Conservation (phyloP, 2,113 vertebrate genomes). For the Coryphaenoides rupestris region DNA sequence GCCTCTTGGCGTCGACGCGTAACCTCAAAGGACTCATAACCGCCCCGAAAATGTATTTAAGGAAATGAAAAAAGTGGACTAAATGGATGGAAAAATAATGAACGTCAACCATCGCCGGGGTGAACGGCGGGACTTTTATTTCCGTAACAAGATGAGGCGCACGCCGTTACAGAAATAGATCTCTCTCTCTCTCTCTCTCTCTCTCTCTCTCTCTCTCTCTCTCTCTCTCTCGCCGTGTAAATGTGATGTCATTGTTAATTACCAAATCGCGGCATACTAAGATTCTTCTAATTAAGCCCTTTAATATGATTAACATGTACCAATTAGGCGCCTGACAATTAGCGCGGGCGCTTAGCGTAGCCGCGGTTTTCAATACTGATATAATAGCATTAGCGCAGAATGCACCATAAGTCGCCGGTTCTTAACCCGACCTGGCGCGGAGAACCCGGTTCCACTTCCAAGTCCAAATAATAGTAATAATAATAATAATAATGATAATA, state of each 20-base stretch:
- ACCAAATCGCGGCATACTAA: conserved; percentile 93
- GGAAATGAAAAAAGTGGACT: no score
- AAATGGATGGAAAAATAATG: no score
- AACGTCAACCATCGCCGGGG: no score
- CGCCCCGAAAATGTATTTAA: no score
- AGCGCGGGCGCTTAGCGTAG: conserved; percentile 97
- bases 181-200: conserved; percentile 54
- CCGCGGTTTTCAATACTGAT: conserved; percentile 87
- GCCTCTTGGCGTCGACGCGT: no score
- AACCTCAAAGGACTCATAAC: no score
- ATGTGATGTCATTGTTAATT: conserved; percentile 95
- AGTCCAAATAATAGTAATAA: no score
- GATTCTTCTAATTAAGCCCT: conserved; percentile 99
- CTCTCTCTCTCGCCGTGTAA: conserved; percentile 54
- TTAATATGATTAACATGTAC: conserved; percentile 99
- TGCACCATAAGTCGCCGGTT: conserved; percentile 63
- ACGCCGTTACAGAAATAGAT: conserved; percentile 31
- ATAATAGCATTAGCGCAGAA: conserved; percentile 79
- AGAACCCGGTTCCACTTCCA: neutral
- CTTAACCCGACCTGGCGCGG: conserved; percentile 39
- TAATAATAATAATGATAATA: no score
- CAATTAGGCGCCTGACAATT: conserved; percentile 90
- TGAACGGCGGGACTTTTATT: no score
- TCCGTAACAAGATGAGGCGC: no score
- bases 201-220: conserved; percentile 57